Evolutionary conservation across 2,797 vertebrate species (phyloP).

Genomic region (Lacerta agilis): DNA sequence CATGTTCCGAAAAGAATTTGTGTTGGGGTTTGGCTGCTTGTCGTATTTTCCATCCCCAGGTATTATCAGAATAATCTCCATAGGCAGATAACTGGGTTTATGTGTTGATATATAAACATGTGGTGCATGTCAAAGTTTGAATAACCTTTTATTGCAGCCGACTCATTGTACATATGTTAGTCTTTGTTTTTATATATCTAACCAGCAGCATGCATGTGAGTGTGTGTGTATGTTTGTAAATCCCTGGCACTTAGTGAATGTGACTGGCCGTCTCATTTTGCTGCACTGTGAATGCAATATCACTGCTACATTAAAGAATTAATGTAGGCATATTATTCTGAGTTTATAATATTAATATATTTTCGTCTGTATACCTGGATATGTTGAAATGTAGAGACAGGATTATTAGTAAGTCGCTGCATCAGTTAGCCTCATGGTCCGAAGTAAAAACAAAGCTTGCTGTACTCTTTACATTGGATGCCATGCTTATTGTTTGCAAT

Average conservation of each 20-base stretch:
- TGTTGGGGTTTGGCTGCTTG: slow-evolving; percentile 31
- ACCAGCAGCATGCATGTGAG: slow-evolving; percentile 45
- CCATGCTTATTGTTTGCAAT: neutral
- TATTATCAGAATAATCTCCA: slow-evolving; percentile 39
- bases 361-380: slow-evolving; percentile 57
- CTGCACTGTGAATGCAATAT: slow-evolving; percentile 46
- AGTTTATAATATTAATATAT: slow-evolving; percentile 10
- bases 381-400: slow-evolving; percentile 46
- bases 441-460: slow-evolving; percentile 41
- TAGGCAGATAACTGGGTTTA: slow-evolving; percentile 52
- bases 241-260: slow-evolving; percentile 57
- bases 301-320: slow-evolving; percentile 44
- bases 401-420: slow-evolving; percentile 38
- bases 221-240: slow-evolving; percentile 31
- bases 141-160: slow-evolving; percentile 48
- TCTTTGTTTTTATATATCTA: slow-evolving; percentile 63
- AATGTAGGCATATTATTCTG: slow-evolving; percentile 49
- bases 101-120: slow-evolving; percentile 48
- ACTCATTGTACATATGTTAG: slow-evolving; percentile 70
- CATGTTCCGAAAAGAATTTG: slow-evolving; percentile 50
- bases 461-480: slow-evolving; percentile 10
- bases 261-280: slow-evolving; percentile 42
- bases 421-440: slow-evolving; percentile 42
- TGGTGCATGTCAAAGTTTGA: slow-evolving; percentile 47
- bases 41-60: slow-evolving; percentile 46